Evolutionary conservation across 1,140 invertebrate species (phyloP), one percentile per base, ranked within the genome.

Genomic region (Phymorhynchus buccinoides): DNA sequence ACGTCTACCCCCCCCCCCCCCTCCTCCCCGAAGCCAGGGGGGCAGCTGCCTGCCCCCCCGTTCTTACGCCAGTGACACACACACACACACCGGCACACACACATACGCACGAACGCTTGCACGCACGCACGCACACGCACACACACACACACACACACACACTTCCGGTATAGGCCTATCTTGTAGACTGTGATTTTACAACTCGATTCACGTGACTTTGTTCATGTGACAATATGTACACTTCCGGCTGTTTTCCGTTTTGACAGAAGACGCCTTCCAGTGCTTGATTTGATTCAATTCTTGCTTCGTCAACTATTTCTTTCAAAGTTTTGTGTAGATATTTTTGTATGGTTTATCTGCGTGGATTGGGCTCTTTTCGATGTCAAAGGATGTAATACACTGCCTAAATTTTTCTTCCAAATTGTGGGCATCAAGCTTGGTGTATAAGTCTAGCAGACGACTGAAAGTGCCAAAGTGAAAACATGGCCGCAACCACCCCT

Each of bases 11-110:
- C n/a, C n/a, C n/a, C n/a, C n/a, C n/a, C n/a, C n/a, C n/a, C n/a
- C n/a, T n/a, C n/a, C n/a, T n/a, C n/a, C n/a, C n/a, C n/a, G n/a
- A n/a, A n/a, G n/a, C n/a, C n/a, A n/a, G n/a, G n/a, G n/a, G n/a
- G n/a, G n/a, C n/a, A n/a, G n/a, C n/a, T n/a, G n/a, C n/a, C n/a
- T n/a, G n/a, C n/a, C n/a, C n/a, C n/a, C n/a, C n/a, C n/a, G n/a
- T n/a, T n/a, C n/a, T n/a, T n/a, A n/a, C n/a, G n/a, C n/a, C n/a
- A n/a, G n/a, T n/a, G n/a, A 82, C 6, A 80, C 71, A 82, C 62
- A 81, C n/a, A 83, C 71, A 6, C 37, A 84, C 30, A 71, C 82
- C 27, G 80, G 85, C 16, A 42, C 75, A 62, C 68, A 82, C 73
- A 84, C 80, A 80, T 78, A 75, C 73, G 22, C 48, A 52, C 48